Evolutionary conservation across 2,888 invertebrate species (phyloP), one percentile per base, ranked within the genome.

Genomic region (Trachelus tabidus): DNA sequence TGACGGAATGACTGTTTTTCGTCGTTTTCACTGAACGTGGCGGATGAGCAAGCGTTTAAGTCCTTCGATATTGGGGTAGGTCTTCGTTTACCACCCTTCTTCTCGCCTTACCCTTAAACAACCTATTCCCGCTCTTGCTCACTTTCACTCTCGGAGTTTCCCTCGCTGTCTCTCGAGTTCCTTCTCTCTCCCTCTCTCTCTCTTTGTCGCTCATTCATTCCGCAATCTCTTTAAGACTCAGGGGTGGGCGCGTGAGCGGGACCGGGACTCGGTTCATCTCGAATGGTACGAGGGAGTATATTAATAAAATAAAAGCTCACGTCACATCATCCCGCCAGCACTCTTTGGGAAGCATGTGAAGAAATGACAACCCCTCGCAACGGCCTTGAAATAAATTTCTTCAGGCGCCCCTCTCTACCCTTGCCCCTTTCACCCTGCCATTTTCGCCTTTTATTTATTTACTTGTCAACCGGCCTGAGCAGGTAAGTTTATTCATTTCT

Each of bases 251-350:
- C 40, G 34, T 30, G 76, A 34, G 69, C 76, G 31, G 9, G 15
- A 34, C 11, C 4, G 68, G 6, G 40, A 40, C 34, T 12, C 4
- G 76, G 56, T 4, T n/a, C 69, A 9, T 56, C 9, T 56, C 56
- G 56, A 56, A 23, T 56, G 56, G 23, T 23, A 56, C 23, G 84
- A 84, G 81, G 83, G 84, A 82, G 83, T 85, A 83, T 85, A 86
- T 86, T 86, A 86, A 85, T 86, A 85, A 86, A 86, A 85, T 86
- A 85, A 85, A 86, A 85, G 82, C 84, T 85, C 81, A 81, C 84
- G 84, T 85, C 84, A 82, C 85, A 83, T 86, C 85, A 83, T 86
- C 77, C 78, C 73, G 75, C 68, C 56, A 79, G 82, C 81, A 81
- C 82, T 81, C 82, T 83, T 78, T 81, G 80, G 77, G 81, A 81